Conservation (phyloP, 1,140 invertebrate genomes). For the Zaprionus ghesquierei region DNA sequence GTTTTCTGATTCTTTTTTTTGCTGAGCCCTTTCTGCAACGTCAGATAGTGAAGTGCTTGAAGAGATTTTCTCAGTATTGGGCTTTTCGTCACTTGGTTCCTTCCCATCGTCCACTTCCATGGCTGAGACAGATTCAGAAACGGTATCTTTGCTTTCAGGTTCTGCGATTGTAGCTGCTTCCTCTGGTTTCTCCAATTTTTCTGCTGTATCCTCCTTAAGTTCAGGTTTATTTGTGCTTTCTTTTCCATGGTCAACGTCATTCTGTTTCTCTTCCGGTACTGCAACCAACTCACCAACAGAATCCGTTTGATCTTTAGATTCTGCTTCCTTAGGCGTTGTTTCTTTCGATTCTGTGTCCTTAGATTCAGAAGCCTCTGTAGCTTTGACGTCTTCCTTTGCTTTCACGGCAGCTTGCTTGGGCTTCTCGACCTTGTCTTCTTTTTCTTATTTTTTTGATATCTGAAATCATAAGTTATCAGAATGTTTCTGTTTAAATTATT, state of each 20-base stretch:
- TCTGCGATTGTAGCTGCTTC: slow-evolving; percentile 40
- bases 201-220: slow-evolving; percentile 20
- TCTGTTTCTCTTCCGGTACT: slow-evolving; percentile 44
- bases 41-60: slow-evolving; percentile 20
- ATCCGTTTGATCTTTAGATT: slow-evolving; percentile 55
- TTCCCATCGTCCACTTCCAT: slow-evolving; percentile 64
- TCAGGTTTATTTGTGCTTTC: slow-evolving; percentile 28
- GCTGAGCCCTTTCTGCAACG: slow-evolving; percentile 13
- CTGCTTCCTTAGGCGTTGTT: slow-evolving; percentile 11
- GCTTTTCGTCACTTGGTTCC: slow-evolving; percentile 22
- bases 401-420: slow-evolving; percentile 24
- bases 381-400: slow-evolving; percentile 6
- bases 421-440: slow-evolving; percentile 50
- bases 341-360: slow-evolving; percentile 28
- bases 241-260: slow-evolving; percentile 52
- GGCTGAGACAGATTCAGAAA: slow-evolving; percentile 16
- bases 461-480: slow-evolving; percentile 14
- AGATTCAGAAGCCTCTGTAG: slow-evolving; percentile 7
- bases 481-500: background rate
- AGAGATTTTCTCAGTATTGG: slow-evolving; percentile 14
- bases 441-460: slow-evolving; percentile 56
- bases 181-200: slow-evolving; percentile 24
- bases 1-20: slow-evolving; percentile 27
- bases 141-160: slow-evolving; percentile 22
- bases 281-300: slow-evolving; percentile 25